A percentile compares a stretch with the other conserved stretches of the same genome.
Evolutionary conservation across 1,140 invertebrate genomes (phyloP).

Genomic region (Pogonognathellus flavescens): DNA sequence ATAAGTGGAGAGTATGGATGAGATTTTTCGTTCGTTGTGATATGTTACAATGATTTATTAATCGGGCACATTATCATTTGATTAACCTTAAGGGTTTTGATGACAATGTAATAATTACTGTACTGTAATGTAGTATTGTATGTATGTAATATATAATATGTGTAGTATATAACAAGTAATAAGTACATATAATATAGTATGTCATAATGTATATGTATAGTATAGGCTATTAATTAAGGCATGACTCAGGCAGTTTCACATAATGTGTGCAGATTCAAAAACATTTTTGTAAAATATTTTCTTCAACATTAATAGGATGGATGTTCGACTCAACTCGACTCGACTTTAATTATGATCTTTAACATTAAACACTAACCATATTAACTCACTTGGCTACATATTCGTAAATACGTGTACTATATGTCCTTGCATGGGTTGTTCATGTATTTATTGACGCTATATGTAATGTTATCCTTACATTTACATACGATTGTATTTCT

Average conservation of each 20-base stretch:
- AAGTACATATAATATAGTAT: slow-evolving; percentile 48
- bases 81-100: slow-evolving; percentile 46
- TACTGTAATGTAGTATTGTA: slow-evolving; percentile 32
- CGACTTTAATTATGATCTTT: background rate
- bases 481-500: too few relatives aligned
- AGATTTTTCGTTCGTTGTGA: slow-evolving; percentile 32
- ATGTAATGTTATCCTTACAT: too few relatives aligned
- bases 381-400: slow-evolving; percentile 7
- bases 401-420: too few relatives aligned
- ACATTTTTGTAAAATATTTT: slow-evolving; percentile 46
- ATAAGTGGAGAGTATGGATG: background rate
- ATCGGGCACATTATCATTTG: slow-evolving; percentile 48
- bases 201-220: slow-evolving; percentile 38
- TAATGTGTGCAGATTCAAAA: slow-evolving; percentile 48
- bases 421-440: too few relatives aligned
- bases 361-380: slow-evolving; percentile 9
- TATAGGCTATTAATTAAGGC: slow-evolving; percentile 44
- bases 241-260: slow-evolving; percentile 48
- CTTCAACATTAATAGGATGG: slow-evolving; percentile 46
- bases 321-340: slow-evolving; percentile 30
- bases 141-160: slow-evolving; percentile 50
- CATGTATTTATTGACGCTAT: too few relatives aligned
- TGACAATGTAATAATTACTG: slow-evolving; percentile 50
- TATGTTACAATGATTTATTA: slow-evolving; percentile 51
- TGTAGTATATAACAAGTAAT: slow-evolving; percentile 45